These are phyloP conservation scores for Itoplectis maculator DNA, from an alignment of 2,888 invertebrate species.

Conservation along the genomic window DNA sequence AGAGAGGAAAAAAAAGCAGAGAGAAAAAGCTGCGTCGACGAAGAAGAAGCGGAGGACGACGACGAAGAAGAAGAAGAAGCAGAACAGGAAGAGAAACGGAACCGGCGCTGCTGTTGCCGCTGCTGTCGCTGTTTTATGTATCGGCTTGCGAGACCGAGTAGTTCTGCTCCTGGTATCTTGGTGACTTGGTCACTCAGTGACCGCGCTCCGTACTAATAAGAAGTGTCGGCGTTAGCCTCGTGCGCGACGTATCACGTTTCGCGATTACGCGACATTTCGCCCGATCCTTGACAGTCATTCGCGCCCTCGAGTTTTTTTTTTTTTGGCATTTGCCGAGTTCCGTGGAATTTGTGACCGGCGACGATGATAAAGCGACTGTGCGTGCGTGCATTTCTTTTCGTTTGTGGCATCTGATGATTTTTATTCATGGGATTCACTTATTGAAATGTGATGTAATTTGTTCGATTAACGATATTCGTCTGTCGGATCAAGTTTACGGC, in stretches of 20 bases:
- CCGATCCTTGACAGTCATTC: not conserved
- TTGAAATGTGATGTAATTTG: not conserved
- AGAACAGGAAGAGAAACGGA: conserved; percentile 51
- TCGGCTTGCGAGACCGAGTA: conserved; percentile 61
- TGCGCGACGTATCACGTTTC: not conserved
- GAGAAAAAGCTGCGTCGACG: not conserved
- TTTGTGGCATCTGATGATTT: not conserved
- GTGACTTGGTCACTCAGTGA: conserved; percentile 79
- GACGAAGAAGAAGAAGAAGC: conserved; percentile 60
- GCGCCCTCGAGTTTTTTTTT: not conserved
- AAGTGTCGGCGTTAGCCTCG: conserved; percentile 52
- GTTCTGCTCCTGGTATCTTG: conserved; percentile 72
- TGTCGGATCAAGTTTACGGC: not conserved
- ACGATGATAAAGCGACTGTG: not conserved
- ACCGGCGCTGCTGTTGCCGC: conserved; percentile 46
- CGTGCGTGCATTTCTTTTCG: not conserved
- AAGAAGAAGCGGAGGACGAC: conserved; percentile 44
- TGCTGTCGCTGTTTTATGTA: conserved; percentile 65
- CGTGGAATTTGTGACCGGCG: not conserved
- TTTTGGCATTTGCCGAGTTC: not conserved
- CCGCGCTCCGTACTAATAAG: conserved; percentile 68
- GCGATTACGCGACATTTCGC: conserved; percentile 5
- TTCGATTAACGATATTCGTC: not conserved
- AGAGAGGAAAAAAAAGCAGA: conserved; percentile 60
- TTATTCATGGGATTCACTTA: not conserved